Base-by-base conservation (phyloP, 2,797 vertebrate species). In the Hyperoplus lanceolatus region DNA sequence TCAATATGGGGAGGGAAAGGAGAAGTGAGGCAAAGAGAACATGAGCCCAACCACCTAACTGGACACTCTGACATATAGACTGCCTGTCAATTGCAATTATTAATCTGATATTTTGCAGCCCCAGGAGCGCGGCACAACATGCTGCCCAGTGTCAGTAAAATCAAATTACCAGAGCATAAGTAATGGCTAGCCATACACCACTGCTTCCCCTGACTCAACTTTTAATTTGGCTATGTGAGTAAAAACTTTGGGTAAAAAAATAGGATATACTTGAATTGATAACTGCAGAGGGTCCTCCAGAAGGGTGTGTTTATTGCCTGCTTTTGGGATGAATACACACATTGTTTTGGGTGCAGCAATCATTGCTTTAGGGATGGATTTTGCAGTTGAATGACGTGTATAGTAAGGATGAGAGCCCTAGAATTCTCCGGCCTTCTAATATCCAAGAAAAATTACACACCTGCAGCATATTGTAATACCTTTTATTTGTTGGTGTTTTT, bases 121-220 rank as follows among this genome's bases (percentile, higher is more conserved):
- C 64, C 77, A 48, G 72, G 79, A 86, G 78, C 65, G 29, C 70
- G 79, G 78, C 86, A 90, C 81, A 79, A 75, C 84, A 92, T 90
- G 85, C 77, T 84, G 77, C 76, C 85, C 75, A 72, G 79, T 90
- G 82, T 79, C 83, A 80, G 74, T 71, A 75, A 93, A 92, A 94
- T 94, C 82, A 92, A 94, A 93, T 95, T 93, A 89, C 83, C 81
- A 16, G 73, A 70, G 84, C 85, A 86, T 87, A 90, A 92, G 87
- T 92, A 94, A 95, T 88, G 85, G 66, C 82, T 88, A 83, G 78
- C 86, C 75, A 83, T 86, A 87, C 80, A 85, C 75, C 83, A 77
- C 80, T 82, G 84, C 76, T 60, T 86, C 84, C 67, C 77, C 71
- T 83, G 73, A 87, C 74, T 89, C 79, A 87, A 84, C 73, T 71